Base-by-base conservation (phyloP, 2,113 vertebrate species). In the Gasterosteus aculeatus region DNA sequence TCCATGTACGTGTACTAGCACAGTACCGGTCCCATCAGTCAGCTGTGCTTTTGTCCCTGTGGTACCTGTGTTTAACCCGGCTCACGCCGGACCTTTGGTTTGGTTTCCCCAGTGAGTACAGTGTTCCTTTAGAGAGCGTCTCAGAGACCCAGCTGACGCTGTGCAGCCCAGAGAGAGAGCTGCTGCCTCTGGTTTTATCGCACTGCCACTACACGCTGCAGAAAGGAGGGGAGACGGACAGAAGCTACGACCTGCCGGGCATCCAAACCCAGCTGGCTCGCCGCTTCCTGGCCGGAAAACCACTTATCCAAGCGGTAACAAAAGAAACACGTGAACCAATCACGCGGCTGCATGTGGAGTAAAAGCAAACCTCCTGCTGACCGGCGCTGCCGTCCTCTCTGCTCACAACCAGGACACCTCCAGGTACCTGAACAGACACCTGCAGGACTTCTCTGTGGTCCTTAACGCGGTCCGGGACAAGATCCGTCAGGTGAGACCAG, bases 181-280 rank as follows among this genome's bases (percentile, higher is more conserved):
- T 95, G 80, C 88, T 95, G 3, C 93, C 94, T 18, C 82, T 95
- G 46, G 90, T 94, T 67, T 67, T 94, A n/a, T 69, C 92, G 2
- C 88, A 94, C 85, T 92, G 94, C 68, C 92, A 94, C 39, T 94
- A 95, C 88, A 92, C 89, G 0, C 49, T 95, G 69, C 81, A 82
- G 83, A 93, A 85, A 74, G 93, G 93, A 3, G 85, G 89, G 0
- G 88, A 93, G 85, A 94, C 88, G 0, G 71, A 61, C 80, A 82
- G 65, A 11, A 87, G 46, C 72, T 94, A 89, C 31, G 79, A 95
- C n/a, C 82, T 94, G 72, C 65, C 0, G 10, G 87, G 66, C 5
- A 87, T 93, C 46, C 88, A 94, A 18, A 89, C 77, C 5, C 88
- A 95, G 41, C 86, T 95, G 57, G 53, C 72, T 29, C 87, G 91